phyloP scores from a whole-genome alignment of 2,113 vertebrate genomes.

The Podiceps cristatus region DNA sequence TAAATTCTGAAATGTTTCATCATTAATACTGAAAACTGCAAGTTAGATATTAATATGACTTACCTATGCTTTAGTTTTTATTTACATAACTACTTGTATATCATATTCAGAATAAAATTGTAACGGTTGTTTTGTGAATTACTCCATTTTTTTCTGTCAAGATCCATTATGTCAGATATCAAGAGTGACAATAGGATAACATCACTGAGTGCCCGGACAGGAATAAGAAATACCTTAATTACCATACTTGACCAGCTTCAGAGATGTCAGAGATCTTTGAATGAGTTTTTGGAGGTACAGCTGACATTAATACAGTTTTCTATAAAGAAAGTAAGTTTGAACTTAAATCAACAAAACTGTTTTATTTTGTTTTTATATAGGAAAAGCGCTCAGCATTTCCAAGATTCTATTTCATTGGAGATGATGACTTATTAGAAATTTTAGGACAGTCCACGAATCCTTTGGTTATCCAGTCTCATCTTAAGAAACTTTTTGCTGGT shows the following conservation, averaged over 20 bases:
- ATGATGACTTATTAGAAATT: conserved; percentile 96
- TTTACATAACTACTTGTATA: not conserved
- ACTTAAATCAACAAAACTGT: not conserved
- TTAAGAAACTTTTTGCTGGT: conserved; percentile 98
- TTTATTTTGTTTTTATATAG: conserved; percentile 71
- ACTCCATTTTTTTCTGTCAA: conserved; percentile 49
- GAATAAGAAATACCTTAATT: conserved; percentile 88
- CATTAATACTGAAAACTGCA: not conserved
- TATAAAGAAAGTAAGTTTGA: not conserved
- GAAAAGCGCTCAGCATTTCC: conserved; percentile 97
- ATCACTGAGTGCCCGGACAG: conserved; percentile 84
- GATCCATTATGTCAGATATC: conserved; percentile 92
- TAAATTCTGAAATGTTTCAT: not conserved
- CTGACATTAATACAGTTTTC: not conserved
- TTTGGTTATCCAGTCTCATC: conserved; percentile 92
- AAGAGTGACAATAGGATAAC: conserved; percentile 89
- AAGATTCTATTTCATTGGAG: conserved; percentile 97
- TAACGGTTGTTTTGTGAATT: not conserved
- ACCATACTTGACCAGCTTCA: conserved; percentile 94
- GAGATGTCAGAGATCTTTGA: conserved; percentile 96
- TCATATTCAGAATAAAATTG: not conserved
- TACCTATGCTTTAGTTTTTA: not conserved
- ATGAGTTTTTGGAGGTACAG: conserved; percentile 94
- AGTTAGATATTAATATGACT: not conserved
- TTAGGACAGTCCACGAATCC: conserved; percentile 95